phyloP scores from a whole-genome alignment of 2,888 invertebrate genomes.

The Melanostoma mellinum region DNA sequence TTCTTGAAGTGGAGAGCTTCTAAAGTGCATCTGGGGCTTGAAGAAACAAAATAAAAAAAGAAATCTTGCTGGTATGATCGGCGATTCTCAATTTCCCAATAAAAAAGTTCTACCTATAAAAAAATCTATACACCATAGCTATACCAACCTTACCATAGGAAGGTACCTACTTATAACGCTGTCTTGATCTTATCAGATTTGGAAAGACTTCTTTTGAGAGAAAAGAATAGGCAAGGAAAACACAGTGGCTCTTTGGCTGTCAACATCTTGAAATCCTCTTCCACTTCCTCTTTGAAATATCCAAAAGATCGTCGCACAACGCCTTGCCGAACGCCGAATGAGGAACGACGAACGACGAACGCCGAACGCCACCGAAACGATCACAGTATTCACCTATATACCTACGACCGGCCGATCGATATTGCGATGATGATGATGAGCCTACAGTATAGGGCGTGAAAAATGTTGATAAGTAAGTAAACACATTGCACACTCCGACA shows the following conservation, averaged over 20 bases:
- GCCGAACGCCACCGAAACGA: too few relatives aligned
- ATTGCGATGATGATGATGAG: conserved; percentile 19
- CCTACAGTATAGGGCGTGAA: conserved; percentile 62
- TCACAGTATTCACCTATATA: too few relatives aligned
- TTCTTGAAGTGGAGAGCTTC: neutral
- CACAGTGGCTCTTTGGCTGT: conserved; percentile 62
- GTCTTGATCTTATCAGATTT: conserved; percentile 28
- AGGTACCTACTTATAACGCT: conserved; percentile 3
- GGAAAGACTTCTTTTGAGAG: neutral
- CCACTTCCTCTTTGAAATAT: conserved; percentile 34
- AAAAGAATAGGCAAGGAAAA: conserved; percentile 14
- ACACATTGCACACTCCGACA: conserved; percentile 48
- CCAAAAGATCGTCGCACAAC: conserved; percentile 2
- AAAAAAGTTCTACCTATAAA: neutral
- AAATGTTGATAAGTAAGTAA: conserved; percentile 61
- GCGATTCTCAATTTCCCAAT: neutral
- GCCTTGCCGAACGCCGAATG: conserved; percentile 1
- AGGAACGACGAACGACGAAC: neutral
- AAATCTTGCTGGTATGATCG: conserved; percentile 1
- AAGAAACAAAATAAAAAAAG: conserved; percentile 7
- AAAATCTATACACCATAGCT: too few relatives aligned
- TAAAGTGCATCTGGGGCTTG: neutral
- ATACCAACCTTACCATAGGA: too few relatives aligned
- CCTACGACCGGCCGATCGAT: too few relatives aligned
- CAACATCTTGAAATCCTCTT: conserved; percentile 61